Percentiles rank a stretch among this genome's conserved stretches.
Conservation (phyloP, 2,113 vertebrate species). For the Australoheros scitulus region DNA sequence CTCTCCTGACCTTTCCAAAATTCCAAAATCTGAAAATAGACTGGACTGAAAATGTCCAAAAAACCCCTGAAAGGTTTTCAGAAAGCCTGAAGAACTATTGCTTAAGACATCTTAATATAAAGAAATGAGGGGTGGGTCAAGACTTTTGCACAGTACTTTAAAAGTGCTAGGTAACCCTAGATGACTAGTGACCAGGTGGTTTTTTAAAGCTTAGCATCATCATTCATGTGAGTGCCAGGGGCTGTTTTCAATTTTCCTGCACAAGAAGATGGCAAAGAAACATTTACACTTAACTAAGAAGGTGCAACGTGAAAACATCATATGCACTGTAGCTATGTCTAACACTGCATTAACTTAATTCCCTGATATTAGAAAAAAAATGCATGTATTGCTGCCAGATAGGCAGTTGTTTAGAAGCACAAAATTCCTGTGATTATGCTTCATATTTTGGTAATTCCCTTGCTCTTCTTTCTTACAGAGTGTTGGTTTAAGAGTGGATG, state of each 20-base stretch:
- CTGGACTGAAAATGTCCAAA: neutral
- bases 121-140: neutral
- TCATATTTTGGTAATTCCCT: neutral
- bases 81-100: too few species aligned
- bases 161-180: neutral
- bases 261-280: neutral
- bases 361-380: too few species aligned
- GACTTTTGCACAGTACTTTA: neutral
- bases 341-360: neutral
- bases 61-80: neutral
- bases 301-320: neutral
- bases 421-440: neutral
- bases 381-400: neutral
- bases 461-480: neutral
- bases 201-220: neutral
- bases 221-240: neutral
- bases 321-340: neutral
- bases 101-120: neutral
- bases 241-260: neutral
- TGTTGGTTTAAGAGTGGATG: neutral
- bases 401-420: neutral
- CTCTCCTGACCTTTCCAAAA: neutral
- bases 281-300: constrained; percentile 9
- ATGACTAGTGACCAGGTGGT: fast-evolving
- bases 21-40: neutral